Percentiles rank a stretch among this genome's conserved stretches.
Evolutionary conservation across 2,888 invertebrate species (phyloP).

Genomic region (Catonia carolina): DNA sequence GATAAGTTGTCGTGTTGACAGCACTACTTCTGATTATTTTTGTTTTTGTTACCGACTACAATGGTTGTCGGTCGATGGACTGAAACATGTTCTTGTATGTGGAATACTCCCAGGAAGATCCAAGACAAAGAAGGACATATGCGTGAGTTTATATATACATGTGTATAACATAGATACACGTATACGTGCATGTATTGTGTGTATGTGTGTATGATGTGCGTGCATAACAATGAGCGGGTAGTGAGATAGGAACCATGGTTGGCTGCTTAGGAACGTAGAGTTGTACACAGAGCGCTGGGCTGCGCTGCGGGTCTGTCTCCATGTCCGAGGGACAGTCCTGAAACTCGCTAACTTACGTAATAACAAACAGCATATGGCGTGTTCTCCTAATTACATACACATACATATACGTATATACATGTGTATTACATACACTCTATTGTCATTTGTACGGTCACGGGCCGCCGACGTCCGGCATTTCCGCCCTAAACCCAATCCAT

Average conservation of each 20-base stretch:
- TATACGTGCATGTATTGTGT: too few species aligned
- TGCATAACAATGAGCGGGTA: slow-evolving; percentile 13
- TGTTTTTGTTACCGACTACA: too few species aligned
- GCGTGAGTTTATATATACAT: slow-evolving; percentile 12
- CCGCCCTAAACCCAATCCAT: not conserved
- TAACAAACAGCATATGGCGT: slow-evolving; percentile 11
- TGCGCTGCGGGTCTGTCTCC: slow-evolving; percentile 5
- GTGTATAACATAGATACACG: too few species aligned
- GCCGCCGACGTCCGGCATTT: not conserved
- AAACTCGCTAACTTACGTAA: slow-evolving; percentile 4
- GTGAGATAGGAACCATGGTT: slow-evolving; percentile 4
- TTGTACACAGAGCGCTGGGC: slow-evolving; percentile 4
- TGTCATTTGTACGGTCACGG: slow-evolving; percentile 10
- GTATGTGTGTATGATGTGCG: slow-evolving; percentile 1
- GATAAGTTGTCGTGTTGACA: too few species aligned
- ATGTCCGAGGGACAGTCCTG: slow-evolving; percentile 9
- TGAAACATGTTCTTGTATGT: too few species aligned
- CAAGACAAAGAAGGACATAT: slow-evolving; percentile 13
- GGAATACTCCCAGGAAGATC: slow-evolving; percentile 11
- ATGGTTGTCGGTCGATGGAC: too few species aligned
- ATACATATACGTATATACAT: too few species aligned
- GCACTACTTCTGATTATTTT: too few species aligned
- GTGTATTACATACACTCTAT: slow-evolving; percentile 11
- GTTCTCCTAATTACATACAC: slow-evolving; percentile 8
- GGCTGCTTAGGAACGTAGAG: slow-evolving; percentile 2